phyloP scores from a whole-genome alignment of 2,113 vertebrate species.

The Aleadryas rufinucha region DNA sequence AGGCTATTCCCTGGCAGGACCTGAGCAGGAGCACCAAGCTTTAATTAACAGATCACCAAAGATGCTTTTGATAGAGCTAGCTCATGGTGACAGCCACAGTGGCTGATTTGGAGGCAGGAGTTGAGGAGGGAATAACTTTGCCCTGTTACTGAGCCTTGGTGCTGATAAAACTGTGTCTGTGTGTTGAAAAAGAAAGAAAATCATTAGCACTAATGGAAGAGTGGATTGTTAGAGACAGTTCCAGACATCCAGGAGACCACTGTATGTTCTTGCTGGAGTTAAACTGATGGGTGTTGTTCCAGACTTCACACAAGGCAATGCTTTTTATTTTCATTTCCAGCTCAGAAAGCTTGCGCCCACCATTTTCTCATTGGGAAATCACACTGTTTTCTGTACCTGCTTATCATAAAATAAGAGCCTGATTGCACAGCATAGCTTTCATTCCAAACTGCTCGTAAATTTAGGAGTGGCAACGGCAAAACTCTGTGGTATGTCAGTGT shows the following conservation, averaged over 20 bases:
- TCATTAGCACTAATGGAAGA: background rate
- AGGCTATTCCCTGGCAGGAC: background rate
- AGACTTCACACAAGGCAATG: background rate
- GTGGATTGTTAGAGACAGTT: background rate
- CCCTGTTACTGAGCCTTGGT: background rate
- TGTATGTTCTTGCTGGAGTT: background rate
- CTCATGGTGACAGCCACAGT: background rate
- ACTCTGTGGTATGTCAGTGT: background rate
- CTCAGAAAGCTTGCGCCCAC: background rate
- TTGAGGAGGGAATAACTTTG: background rate
- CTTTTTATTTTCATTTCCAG: slow-evolving; percentile 10
- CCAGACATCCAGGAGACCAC: background rate
- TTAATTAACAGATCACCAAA: too few relatives aligned
- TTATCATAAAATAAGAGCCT: background rate
- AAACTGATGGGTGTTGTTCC: background rate
- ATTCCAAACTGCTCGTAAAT: background rate
- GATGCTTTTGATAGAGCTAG: background rate
- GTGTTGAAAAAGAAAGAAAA: background rate
- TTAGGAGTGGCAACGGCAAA: background rate
- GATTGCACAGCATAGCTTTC: background rate
- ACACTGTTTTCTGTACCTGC: background rate
- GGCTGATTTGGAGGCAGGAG: background rate
- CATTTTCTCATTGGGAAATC: background rate
- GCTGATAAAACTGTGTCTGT: background rate
- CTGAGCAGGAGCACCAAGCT: background rate